Evolutionary conservation across 2,797 vertebrate species (phyloP).

Genomic region (Gymnopithys bicolor): DNA sequence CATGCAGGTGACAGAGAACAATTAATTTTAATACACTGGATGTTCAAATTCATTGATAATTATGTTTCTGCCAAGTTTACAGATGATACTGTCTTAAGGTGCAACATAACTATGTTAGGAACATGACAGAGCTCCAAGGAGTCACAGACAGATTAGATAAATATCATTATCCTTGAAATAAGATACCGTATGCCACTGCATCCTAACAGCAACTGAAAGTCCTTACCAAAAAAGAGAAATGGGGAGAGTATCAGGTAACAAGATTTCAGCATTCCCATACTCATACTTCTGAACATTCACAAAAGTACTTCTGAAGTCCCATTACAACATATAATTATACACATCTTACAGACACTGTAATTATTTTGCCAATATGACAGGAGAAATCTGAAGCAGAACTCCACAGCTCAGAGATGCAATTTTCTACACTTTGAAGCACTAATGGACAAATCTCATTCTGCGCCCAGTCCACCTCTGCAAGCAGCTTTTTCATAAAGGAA

Average conservation of each 20-base stretch:
- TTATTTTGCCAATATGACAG: not conserved
- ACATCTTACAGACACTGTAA: slow-evolving; percentile 14
- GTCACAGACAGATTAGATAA: not conserved
- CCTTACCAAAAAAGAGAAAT: not conserved
- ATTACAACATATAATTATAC: slow-evolving; percentile 26
- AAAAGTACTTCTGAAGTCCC: slow-evolving; percentile 12
- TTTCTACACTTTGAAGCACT: slow-evolving; percentile 17
- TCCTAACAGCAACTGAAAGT: not conserved
- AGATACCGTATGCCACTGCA: not conserved
- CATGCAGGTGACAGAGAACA: not conserved
- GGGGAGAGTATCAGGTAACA: not conserved
- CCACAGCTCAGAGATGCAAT: not conserved
- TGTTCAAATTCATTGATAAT: not conserved
- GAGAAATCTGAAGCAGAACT: slow-evolving; percentile 20
- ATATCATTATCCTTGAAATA: not conserved
- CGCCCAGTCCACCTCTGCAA: not conserved
- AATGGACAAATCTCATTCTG: slow-evolving; percentile 13
- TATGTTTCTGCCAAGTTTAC: not conserved
- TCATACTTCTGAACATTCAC: not conserved
- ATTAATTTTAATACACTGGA: not conserved
- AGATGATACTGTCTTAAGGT: not conserved
- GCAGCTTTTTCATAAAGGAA: not conserved
- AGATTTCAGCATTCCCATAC: not conserved
- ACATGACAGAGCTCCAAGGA: not conserved
- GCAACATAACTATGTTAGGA: not conserved